Base-by-base conservation (phyloP, 1,140 invertebrate genomes). In the Coelopa frigida region DNA sequence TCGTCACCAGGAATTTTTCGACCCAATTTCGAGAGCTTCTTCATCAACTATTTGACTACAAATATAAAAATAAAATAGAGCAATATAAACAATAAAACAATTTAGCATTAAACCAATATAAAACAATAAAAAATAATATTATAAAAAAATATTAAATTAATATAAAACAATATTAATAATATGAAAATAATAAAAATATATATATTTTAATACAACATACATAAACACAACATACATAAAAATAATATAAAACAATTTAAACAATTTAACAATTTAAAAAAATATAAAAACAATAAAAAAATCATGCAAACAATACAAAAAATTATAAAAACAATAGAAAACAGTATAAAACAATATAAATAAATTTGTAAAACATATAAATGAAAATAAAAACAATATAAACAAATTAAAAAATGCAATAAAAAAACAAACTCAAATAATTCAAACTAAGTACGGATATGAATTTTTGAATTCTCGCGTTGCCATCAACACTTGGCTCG, bases 361-460 rank as follows among this genome's bases (percentile, higher is more conserved):
- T 17, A 15, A 38, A 15, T 5, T 38, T 38, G 18, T 15, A 38
- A 38, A 6, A 15, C 17, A 38, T 6, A 20, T 15, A 38, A 17
- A 14, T 38, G 36, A 18, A 12, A 39, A 10, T 4, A 20, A 5
- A 39, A 22, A 39, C 5, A 39, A 39, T 22, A 36, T 39, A 39
- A 22, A 21, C 3, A 22, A 39, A 22, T 22, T 3, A 39, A 21
- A 2, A 39, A 39, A 22, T 36, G 6, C 18, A 8, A 8, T 36
- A 36, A 36, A 36, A n/a, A 36, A 36, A 36, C 27, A 29, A 29
- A 8, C 27, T 29, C 8, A 8, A 29, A 29, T 29, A n/a, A 18
- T 17, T 24, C 10, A 42, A 42, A 42, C 27, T 42, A 29, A 29
- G 40, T n/a, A n/a, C n/a, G n/a, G n/a, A n/a, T n/a, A n/a, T n/a